Percentiles rank a stretch among this genome's conserved stretches.
These are phyloP conservation scores for Asteroscopus sphinx DNA, from an alignment of 2,888 invertebrate species.

Conservation along the genomic window DNA sequence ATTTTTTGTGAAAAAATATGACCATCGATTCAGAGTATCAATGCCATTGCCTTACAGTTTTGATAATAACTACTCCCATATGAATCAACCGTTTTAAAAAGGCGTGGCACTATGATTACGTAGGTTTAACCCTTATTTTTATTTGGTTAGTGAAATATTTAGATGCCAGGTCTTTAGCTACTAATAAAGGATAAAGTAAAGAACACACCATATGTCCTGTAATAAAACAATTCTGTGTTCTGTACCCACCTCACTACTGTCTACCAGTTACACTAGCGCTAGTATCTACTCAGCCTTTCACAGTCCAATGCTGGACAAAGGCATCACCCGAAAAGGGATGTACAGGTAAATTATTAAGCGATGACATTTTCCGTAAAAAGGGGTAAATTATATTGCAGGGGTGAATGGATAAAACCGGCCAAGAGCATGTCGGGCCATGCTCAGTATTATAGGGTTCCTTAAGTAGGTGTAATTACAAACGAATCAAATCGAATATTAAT, in stretches of 20 bases:
- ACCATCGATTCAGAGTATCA: no score
- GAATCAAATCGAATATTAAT: no score
- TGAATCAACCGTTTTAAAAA: neutral
- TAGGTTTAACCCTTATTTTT: neutral
- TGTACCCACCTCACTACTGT: neutral
- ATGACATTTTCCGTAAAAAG: no score
- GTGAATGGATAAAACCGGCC: no score
- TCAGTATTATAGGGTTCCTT: no score
- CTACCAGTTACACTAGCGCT: slow-evolving; percentile 20
- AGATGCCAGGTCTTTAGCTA: neutral
- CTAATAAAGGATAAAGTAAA: slow-evolving; percentile 7
- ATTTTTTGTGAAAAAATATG: no score
- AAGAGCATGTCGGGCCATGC: no score
- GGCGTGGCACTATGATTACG: no score
- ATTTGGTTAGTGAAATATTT: neutral
- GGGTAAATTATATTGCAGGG: no score
- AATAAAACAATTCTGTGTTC: neutral
- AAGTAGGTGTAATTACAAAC: no score
- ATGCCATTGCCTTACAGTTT: no score
- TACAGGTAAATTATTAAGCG: no score
- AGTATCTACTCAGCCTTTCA: slow-evolving; percentile 13
- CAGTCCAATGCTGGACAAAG: slow-evolving; percentile 5
- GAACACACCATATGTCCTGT: slow-evolving; percentile 12
- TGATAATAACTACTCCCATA: neutral
- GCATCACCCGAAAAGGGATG: neutral